Evolutionary conservation across 2,888 invertebrate genomes (phyloP), one percentile per base, ranked within the genome.

Genomic region (Glyphotaelius pellucidus): DNA sequence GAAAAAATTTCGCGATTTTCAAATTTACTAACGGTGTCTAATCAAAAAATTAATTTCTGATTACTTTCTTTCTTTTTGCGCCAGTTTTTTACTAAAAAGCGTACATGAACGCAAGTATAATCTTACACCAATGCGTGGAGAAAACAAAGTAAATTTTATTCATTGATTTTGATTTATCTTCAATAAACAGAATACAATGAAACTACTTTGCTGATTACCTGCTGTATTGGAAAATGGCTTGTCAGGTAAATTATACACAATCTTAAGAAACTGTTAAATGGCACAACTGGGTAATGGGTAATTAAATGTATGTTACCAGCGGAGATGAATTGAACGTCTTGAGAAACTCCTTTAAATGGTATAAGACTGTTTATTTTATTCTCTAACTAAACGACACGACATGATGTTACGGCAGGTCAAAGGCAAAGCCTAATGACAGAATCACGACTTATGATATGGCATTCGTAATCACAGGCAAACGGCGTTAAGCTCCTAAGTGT

Each of bases 351-450:
- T 67, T 25, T 67, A 25, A 67, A 67, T n/a, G 67, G 67, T 67
- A 67, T 9, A 67, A 25, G 9, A n/a, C 67, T n/a, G 67, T 67
- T 67, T 67, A 67, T 67, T 67, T 67, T 67, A 67, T 67, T 67
- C 67, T 67, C 67, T 67, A 67, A 67, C 67, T 67, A 67, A 67
- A 67, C 67, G 67, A 67, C 67, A n/a, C 67, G 67, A 67, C 67
- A 67, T 67, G 67, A 67, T 67, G 67, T 19, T 67, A 67, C 67
- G 67, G 25, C 67, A 25, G 67, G 67, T 67, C 67, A 67, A n/a
- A 67, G 67, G 67, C 67, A 67, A 67, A 67, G 67, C 67, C 67
- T 67, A 67, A 67, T 67, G 67, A 67, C 67, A 25, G 25, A 5
- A 25, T 67, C 67, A 67, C 67, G 67, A 67, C 67, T 67, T 67